Evolutionary conservation across 2,888 invertebrate species (phyloP), one percentile per base, ranked within the genome.

Genomic region (Byasa hedistus): DNA sequence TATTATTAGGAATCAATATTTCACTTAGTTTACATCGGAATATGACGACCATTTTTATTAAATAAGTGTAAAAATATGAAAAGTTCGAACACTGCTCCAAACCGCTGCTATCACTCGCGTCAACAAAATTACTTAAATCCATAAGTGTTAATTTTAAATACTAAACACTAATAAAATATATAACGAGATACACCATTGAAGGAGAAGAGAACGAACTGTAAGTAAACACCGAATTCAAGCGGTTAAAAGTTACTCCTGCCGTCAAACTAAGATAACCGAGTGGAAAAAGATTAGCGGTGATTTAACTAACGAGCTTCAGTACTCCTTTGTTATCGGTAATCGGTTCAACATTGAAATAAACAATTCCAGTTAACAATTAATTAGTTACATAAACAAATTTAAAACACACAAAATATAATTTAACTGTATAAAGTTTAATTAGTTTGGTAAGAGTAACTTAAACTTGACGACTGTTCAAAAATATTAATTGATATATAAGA

Each of bases 31-130:
- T 68, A 69, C 70, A 78, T 59, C 76, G 70, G 32, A 80, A 55
- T 21, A 78, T 67, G 56, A 79, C 76, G 60, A 80, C 78, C 77
- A 81, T 76, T 66, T 69, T 75, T 21, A 62, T 27, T 56, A 65
- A 27, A 57, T 64, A 68, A 39, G 23, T 64, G 57, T 57, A 48
- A n/a, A 63, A 39, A 48, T 62, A 55, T 3, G 44, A 21, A 1
- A 66, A 7, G n/a, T 57, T 66, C 1, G 66, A 66, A 55, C 66
- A 66, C 58, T 66, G 62, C 48, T 66, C 62, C 23, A 62, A 17
- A 3, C 8, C 66, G 48, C 58, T 59, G 0, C 21, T 54, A 4
- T 66, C 62, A 19, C 55, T 58, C 19, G 54, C 23, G 19, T 55
- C 62, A 15, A 21, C 32, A 32, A n/a, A 60, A 51, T 22, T 24